Conservation (phyloP, 2,797 vertebrate genomes). For the Hippocampus kuda region DNA sequence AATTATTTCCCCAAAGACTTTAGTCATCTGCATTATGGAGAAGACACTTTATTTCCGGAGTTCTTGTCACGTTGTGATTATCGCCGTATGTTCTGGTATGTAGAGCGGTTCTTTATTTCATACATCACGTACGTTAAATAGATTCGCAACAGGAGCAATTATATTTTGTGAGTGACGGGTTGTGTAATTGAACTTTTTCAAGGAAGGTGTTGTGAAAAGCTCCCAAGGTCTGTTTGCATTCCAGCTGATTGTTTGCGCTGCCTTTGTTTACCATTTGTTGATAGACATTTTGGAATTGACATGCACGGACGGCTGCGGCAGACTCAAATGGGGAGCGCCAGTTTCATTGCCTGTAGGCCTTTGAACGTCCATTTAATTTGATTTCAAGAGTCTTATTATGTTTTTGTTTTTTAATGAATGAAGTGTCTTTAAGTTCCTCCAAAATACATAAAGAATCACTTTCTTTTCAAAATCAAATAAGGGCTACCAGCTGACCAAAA, state of each 20-base stretch:
- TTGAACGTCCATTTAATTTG: background rate
- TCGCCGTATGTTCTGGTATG: background rate
- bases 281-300: background rate
- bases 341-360: background rate
- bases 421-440: background rate
- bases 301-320: background rate
- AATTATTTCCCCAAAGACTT: slow-evolving; percentile 5
- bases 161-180: background rate
- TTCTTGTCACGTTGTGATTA: background rate
- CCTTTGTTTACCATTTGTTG: background rate
- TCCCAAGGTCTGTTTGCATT: background rate
- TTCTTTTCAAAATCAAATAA: background rate
- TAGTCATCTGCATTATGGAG: background rate
- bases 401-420: background rate
- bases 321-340: background rate
- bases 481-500: no score
- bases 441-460: background rate
- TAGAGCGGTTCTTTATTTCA: background rate
- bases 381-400: no score
- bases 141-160: background rate
- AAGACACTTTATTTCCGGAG: background rate
- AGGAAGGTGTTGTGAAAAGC: background rate
- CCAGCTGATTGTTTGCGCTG: background rate
- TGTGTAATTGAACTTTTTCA: background rate
- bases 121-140: background rate